Percentiles rank a stretch among this genome's conserved stretches.
Evolutionary conservation across 2,888 invertebrate species (phyloP).

Genomic region (Neoascia interrupta): DNA sequence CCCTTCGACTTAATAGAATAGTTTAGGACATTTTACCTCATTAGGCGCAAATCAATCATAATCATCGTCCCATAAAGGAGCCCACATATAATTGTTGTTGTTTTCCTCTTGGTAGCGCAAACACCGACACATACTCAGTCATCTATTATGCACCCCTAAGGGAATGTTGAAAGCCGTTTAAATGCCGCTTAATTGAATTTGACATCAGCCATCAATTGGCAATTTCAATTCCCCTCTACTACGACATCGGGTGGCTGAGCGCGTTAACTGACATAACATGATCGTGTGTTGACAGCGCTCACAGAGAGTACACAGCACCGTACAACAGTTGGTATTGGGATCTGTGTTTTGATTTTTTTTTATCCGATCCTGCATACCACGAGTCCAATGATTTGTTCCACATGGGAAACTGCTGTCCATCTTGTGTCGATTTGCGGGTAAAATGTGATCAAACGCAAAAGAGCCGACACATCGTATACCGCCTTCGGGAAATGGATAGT

Average conservation of each 20-base stretch:
- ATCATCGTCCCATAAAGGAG: slow-evolving; percentile 47
- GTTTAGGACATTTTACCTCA: slow-evolving; percentile 32
- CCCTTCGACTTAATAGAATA: slow-evolving; percentile 29
- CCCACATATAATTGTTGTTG: slow-evolving; percentile 32
- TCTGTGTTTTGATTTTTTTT: neutral
- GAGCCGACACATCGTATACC: slow-evolving; percentile 55
- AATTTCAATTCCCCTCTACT: slow-evolving; percentile 25
- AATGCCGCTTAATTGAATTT: slow-evolving; percentile 64
- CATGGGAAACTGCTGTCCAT: slow-evolving; percentile 69
- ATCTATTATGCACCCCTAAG: slow-evolving; percentile 60
- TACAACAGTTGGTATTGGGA: slow-evolving; percentile 27
- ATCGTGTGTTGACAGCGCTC: slow-evolving; percentile 66
- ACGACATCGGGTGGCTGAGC: neutral
- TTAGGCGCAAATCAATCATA: slow-evolving; percentile 59
- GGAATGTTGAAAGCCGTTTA: slow-evolving; percentile 35
- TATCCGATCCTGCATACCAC: slow-evolving; percentile 32
- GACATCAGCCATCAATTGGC: slow-evolving; percentile 67
- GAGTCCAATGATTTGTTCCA: slow-evolving; percentile 65
- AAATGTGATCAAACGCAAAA: slow-evolving; percentile 62
- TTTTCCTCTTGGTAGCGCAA: too few relatives aligned
- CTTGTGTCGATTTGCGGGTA: slow-evolving; percentile 53
- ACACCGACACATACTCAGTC: too few relatives aligned
- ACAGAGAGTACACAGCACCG: slow-evolving; percentile 27
- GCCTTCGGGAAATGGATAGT: slow-evolving; percentile 17
- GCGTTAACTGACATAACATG: slow-evolving; percentile 63